phyloP scores from a whole-genome alignment of 2,797 vertebrate species.

The Pogoniulus pusillus region DNA sequence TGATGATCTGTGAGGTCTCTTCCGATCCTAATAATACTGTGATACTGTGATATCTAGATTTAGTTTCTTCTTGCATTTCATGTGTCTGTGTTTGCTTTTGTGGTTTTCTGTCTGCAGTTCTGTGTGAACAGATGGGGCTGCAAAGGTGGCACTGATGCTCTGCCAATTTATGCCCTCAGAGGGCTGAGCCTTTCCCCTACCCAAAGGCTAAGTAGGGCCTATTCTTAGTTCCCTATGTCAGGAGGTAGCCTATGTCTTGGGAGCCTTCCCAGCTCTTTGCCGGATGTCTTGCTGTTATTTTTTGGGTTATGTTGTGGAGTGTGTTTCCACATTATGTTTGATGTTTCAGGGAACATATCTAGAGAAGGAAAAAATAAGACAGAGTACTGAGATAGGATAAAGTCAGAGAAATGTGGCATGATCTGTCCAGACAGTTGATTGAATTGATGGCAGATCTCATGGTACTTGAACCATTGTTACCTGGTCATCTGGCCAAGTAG shows the following conservation, averaged over 20 bases:
- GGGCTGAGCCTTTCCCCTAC: not conserved
- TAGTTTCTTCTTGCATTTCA: fast-evolving
- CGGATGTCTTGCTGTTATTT: not conserved
- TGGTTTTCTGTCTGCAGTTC: not conserved
- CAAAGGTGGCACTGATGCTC: not conserved
- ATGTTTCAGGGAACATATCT: not conserved
- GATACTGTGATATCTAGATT: no score
- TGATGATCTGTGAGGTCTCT: no score
- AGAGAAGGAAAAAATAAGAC: not conserved
- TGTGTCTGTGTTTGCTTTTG: not conserved
- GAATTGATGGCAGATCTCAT: not conserved
- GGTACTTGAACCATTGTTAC: not conserved
- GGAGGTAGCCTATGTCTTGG: not conserved
- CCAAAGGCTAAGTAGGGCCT: no score
- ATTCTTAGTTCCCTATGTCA: fast-evolving
- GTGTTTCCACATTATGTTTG: not conserved
- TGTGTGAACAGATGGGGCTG: not conserved
- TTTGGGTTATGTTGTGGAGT: not conserved
- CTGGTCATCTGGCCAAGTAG: not conserved
- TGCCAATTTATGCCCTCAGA: not conserved
- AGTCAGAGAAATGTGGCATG: not conserved
- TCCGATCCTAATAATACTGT: no score
- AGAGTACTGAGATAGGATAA: not conserved
- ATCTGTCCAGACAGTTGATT: not conserved
- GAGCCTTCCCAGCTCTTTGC: not conserved